Base-by-base conservation (phyloP, 2,888 invertebrate genomes). In the Ormyrus nitidulus region DNA sequence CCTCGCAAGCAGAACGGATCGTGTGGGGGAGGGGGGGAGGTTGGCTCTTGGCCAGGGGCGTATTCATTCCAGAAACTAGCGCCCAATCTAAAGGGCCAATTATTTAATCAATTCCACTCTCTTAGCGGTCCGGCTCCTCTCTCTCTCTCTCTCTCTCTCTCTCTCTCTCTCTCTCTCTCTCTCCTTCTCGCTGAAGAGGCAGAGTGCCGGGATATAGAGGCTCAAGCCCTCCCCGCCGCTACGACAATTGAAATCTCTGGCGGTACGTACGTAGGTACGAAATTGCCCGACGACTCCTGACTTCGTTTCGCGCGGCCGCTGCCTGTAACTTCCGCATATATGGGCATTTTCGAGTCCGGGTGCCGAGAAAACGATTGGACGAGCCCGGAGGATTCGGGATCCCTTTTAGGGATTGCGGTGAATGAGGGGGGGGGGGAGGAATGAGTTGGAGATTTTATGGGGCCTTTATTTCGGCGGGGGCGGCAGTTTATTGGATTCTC, bases 91-190 rank as follows among this genome's bases (percentile, higher is more conserved):
- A 89, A 88, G 88, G 88, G 87, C 90, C 90, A 90, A 90, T 90
- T 90, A 90, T 90, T 90, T 90, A 90, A 90, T 90, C 90, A 90
- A 90, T 90, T 90, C 88, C 87, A 87, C 86, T 88, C 90, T 89
- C 89, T 78, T 77, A 77, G 77, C 68, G 77, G 80, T 77, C 77
- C 64, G 58, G 51, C 65, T 34, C 34, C 34, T 34, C 34, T 34
- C 34, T 34, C 34, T 34, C 34, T 34, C 34, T 34, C 34, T 34
- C 34, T 34, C 34, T 2, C 34, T 34, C 34, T 34, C 34, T 34
- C 34, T 2, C 34, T 34, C 34, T 2, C 34, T 34, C 34, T 34
- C 34, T 34, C 34, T 3, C 34, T 34, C 34, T 34, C 34, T 0
- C 34, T 34, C 34, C 34, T 34, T 34, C 34, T 2, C 10, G 13